Evolutionary conservation across 2,888 invertebrate species (phyloP), one percentile per base, ranked within the genome.

Genomic region (Drosophila mercatorum): DNA sequence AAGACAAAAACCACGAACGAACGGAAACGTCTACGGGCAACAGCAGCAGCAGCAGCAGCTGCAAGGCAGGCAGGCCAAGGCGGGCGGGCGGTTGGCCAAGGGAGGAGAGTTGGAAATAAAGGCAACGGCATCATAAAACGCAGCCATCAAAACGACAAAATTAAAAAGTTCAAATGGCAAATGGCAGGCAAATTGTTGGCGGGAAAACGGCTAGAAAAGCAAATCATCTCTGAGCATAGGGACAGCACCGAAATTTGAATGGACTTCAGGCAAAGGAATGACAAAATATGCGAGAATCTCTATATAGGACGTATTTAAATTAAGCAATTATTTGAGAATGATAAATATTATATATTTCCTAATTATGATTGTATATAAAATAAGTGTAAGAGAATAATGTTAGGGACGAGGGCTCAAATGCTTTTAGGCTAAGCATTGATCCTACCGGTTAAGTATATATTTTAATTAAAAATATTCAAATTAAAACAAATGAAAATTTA

Each of bases 101-200:
- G 28, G 41, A 31, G 14, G 63, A 66, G 62, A 60, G 79, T 61
- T 67, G 67, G 64, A 78, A 67, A 75, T 65, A 60, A 70, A 85
- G 82, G 80, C 83, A 87, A 83, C 77, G 83, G 78, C 83, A 82
- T 84, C 84, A 85, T 84, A 84, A 85, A 85, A 88, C 86, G 86
- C 88, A 85, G 88, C 77, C 88, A 88, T 85, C 84, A 83, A 85
- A 85, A 79, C 79, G 86, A 82, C 88, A 86, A 75, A 88, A 85
- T 88, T 88, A 88, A 88, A 84, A 85, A 85, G 86, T 88, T 85
- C 81, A 84, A 88, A 88, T 85, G 84, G 71, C 83, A 88, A 83
- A 86, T 77, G 81, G 71, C 79, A 83, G 72, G 79, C 87, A 86
- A 88, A 84, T 82, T 75, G 80, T 78, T 59, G 43, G 83, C 77